These are phyloP conservation scores for Brenthis ino DNA, from an alignment of 2,888 invertebrate species.

Conservation along the genomic window DNA sequence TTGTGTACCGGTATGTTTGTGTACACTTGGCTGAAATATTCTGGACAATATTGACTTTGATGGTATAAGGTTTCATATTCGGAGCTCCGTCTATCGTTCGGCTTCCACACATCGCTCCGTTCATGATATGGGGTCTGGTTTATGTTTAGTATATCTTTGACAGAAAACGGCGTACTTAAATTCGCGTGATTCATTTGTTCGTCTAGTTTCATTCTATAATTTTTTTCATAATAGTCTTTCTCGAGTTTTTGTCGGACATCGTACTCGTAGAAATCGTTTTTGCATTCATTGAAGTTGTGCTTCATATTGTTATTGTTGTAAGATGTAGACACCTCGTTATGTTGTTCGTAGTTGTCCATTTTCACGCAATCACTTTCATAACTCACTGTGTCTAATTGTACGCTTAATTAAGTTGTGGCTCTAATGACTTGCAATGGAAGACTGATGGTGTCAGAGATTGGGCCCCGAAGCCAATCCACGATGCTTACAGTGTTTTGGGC, in stretches of 20 bases:
- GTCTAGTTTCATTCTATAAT: conserved; percentile 58
- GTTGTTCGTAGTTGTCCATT: conserved; percentile 71
- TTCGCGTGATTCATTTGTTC: conserved; percentile 51
- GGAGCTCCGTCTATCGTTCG: conserved; percentile 54
- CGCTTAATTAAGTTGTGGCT: conserved; percentile 63
- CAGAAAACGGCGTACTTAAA: conserved; percentile 68
- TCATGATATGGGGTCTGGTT: conserved; percentile 65
- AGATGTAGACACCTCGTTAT: conserved; percentile 67
- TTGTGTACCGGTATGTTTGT: conserved; percentile 63
- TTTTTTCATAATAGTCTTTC: conserved; percentile 49
- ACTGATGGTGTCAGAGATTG: conserved; percentile 72
- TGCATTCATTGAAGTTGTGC: conserved; percentile 62
- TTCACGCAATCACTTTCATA: conserved; percentile 48
- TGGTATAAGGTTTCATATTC: conserved; percentile 62
- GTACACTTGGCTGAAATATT: conserved; percentile 63
- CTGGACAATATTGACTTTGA: conserved; percentile 62
- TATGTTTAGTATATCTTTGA: conserved; percentile 72
- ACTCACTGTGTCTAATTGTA: conserved; percentile 32
- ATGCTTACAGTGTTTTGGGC: conserved; percentile 58
- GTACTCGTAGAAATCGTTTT: conserved; percentile 58
- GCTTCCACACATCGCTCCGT: conserved; percentile 64
- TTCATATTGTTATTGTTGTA: conserved; percentile 65
- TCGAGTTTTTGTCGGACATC: conserved; percentile 54
- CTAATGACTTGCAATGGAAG: conserved; percentile 65
- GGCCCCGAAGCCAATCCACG: conserved; percentile 68